Evolutionary conservation across 2,888 invertebrate species (phyloP).

Genomic region (Onchidella celtica): DNA sequence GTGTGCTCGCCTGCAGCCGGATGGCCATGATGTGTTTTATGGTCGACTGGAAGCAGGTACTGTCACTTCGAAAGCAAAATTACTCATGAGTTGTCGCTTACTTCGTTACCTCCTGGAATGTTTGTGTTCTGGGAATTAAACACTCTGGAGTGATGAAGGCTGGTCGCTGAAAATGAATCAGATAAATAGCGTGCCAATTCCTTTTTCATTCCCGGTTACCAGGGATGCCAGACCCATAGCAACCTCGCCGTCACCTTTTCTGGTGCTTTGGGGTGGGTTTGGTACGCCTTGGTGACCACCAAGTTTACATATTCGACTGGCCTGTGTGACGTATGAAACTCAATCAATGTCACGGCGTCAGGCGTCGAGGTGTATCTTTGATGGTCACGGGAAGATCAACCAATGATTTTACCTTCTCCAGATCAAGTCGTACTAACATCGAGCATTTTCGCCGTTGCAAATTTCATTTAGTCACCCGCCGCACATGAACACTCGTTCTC

Average conservation of each 20-base stretch:
- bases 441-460: no score
- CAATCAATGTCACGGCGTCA: conserved; percentile 4
- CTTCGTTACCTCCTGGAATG: conserved; percentile 48
- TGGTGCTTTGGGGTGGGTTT: conserved; percentile 55
- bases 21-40: conserved; percentile 28
- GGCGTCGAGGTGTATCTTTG: conserved; percentile 11
- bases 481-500: no score
- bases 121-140: conserved; percentile 38
- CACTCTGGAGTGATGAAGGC: conserved; percentile 40
- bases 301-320: neutral
- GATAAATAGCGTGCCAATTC: neutral
- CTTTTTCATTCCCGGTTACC: conserved; percentile 51
- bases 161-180: conserved; percentile 13
- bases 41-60: conserved; percentile 54
- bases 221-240: conserved; percentile 46
- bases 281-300: conserved; percentile 50
- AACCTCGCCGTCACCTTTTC: conserved; percentile 51
- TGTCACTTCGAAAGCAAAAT: conserved; percentile 43
- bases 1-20: neutral
- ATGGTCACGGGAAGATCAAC: conserved; percentile 18
- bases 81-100: conserved; percentile 41
- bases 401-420: neutral
- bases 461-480: no score
- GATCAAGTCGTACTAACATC: no score
- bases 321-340: neutral